Conservation (phyloP, 2,113 vertebrate species). For the Enhydra lutris region DNA sequence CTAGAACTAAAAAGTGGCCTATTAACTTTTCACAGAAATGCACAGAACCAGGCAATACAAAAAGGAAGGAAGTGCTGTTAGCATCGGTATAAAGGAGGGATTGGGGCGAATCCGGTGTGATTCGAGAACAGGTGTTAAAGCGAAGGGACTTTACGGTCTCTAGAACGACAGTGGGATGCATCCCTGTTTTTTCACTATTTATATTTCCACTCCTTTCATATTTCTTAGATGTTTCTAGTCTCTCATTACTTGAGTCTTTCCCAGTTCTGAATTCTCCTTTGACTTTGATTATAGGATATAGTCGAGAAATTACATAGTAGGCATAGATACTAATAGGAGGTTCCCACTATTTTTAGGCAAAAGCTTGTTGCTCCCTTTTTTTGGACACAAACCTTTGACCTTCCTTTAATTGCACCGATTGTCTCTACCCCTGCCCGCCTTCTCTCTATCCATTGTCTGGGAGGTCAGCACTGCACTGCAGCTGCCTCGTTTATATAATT, state of each 20-base stretch:
- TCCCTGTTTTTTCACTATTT: background rate
- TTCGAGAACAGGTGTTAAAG: background rate
- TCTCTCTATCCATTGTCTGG: constrained; percentile 34
- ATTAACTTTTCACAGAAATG: background rate
- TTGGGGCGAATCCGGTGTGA: accelerated
- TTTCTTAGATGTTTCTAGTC: constrained; percentile 18
- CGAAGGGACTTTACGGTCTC: too few relatives aligned
- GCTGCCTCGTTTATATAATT: constrained; percentile 56
- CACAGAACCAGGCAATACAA: background rate
- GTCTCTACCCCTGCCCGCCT: constrained; percentile 35
- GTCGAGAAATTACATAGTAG: constrained; percentile 59
- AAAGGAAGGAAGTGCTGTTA: background rate
- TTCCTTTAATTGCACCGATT: constrained; percentile 33
- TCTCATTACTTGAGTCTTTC: background rate
- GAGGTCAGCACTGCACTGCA: background rate
- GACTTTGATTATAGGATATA: constrained; percentile 59
- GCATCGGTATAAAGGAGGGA: background rate
- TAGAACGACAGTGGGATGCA: background rate
- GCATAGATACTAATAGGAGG: constrained; percentile 34
- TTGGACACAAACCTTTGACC: constrained; percentile 44
- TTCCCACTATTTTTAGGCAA: constrained; percentile 63
- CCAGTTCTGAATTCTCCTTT: constrained; percentile 37
- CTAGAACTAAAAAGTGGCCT: background rate
- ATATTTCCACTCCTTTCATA: background rate
- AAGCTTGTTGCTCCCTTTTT: background rate